phyloP scores from a whole-genome alignment of 2,888 invertebrate species.

The Spilarctia lutea region DNA sequence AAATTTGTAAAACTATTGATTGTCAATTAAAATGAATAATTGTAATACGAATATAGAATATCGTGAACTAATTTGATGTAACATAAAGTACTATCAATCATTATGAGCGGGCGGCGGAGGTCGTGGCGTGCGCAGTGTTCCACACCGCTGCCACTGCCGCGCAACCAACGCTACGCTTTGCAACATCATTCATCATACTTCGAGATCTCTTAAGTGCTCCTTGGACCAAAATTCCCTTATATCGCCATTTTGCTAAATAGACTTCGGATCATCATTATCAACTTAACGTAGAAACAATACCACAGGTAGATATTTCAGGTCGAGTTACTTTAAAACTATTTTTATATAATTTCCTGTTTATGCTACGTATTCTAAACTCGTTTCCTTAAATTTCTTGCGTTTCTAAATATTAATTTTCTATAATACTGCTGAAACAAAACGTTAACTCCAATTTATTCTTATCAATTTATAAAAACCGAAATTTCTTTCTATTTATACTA shows the following conservation, averaged over 20 bases:
- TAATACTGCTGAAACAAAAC: too few relatives aligned
- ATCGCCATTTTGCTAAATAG: constrained; percentile 51
- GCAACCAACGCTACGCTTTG: constrained; percentile 35
- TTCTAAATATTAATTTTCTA: too few relatives aligned
- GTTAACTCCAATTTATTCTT: too few relatives aligned
- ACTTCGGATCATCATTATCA: constrained; percentile 17
- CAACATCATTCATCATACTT: constrained; percentile 82
- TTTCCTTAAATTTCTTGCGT: too few relatives aligned
- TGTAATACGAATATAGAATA: constrained; percentile 46
- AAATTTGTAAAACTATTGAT: constrained; percentile 7
- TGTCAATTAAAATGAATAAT: constrained; percentile 10
- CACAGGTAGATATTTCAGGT: background rate
- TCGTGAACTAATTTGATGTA: constrained; percentile 67
- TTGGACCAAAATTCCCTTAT: constrained; percentile 61
- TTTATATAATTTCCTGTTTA: background rate
- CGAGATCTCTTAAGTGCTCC: constrained; percentile 80
- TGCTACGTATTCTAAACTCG: background rate
- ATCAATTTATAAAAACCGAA: too few relatives aligned
- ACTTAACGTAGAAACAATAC: background rate
- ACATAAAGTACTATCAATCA: constrained; percentile 80
- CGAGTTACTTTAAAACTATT: background rate
- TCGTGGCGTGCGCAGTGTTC: constrained; percentile 65
- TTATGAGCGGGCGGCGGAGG: constrained; percentile 45
- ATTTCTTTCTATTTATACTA: too few relatives aligned
- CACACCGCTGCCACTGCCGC: constrained; percentile 62